A percentile compares a stretch with the other conserved stretches of the same genome.
These are phyloP conservation scores for Hemiprocne comata DNA, from an alignment of 2,113 vertebrate species.

Conservation along the genomic window DNA sequence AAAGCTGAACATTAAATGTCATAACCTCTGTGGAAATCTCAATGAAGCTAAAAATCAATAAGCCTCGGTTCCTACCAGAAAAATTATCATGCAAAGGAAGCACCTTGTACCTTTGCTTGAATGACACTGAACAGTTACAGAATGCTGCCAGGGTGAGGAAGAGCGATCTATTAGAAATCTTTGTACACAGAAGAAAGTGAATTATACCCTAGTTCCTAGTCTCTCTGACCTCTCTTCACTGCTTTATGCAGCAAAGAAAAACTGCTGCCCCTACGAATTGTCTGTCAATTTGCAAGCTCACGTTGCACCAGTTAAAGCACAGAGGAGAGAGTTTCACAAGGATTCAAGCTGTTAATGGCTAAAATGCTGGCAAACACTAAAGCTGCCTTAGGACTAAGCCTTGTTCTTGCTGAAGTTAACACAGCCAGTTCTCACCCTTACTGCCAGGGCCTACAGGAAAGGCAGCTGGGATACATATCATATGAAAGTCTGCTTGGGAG, in stretches of 20 bases:
- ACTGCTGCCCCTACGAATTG: background rate
- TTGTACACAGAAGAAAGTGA: background rate
- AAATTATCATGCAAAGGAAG: background rate
- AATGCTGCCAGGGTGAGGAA: background rate
- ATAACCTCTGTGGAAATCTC: background rate
- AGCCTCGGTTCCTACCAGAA: background rate
- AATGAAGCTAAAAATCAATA: background rate
- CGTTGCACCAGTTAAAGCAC: background rate
- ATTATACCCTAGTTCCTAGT: background rate
- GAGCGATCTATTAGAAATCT: background rate
- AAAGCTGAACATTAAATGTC: conserved; percentile 3
- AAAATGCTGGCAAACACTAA: background rate
- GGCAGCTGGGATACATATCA: background rate
- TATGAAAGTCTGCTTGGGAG: background rate
- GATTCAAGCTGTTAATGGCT: background rate
- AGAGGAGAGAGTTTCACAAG: background rate
- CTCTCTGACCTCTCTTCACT: background rate
- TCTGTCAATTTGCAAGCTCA: background rate
- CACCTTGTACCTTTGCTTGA: background rate
- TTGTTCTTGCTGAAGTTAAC: background rate
- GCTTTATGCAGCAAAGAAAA: background rate
- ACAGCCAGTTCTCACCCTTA: background rate
- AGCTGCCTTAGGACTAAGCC: background rate
- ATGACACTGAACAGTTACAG: background rate
- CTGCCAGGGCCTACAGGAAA: background rate